phyloP scores from a whole-genome alignment of 1,140 invertebrate genomes.

The Musca vetustissima region DNA sequence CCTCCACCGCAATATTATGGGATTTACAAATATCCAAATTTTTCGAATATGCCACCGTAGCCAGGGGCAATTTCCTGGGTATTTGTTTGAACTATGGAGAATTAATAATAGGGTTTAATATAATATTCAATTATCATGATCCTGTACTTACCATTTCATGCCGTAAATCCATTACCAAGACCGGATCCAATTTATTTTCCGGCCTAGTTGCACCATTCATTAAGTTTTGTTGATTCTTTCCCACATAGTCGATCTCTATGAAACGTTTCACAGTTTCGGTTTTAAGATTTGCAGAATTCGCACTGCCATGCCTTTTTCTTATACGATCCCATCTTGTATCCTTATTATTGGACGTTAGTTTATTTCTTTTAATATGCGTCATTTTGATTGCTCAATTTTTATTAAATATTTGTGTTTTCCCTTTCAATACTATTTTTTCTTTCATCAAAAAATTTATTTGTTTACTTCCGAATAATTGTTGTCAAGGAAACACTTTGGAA shows the following conservation, averaged over 20 bases:
- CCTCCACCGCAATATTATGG: conserved; percentile 48
- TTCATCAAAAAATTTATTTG: too few species aligned
- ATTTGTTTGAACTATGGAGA: conserved; percentile 42
- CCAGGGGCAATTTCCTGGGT: conserved; percentile 40
- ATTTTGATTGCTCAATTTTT: conserved; percentile 27
- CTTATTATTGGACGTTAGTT: conserved; percentile 34
- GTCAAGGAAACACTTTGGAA: too few species aligned
- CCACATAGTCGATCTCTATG: conserved; percentile 46
- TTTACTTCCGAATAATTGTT: too few species aligned
- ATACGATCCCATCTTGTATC: conserved; percentile 53
- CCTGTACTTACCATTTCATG: conserved; percentile 46
- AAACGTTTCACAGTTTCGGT: conserved; percentile 47
- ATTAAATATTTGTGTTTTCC: too few species aligned
- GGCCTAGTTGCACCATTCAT: conserved; percentile 40
- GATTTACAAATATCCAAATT: conserved; percentile 37
- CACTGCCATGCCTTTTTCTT: conserved; percentile 38
- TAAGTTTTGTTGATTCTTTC: conserved; percentile 32
- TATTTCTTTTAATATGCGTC: conserved; percentile 46
- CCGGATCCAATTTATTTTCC: conserved; percentile 39
- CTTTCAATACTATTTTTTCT: too few species aligned
- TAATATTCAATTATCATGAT: not conserved
- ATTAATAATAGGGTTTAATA: not conserved
- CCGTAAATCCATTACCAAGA: conserved; percentile 49
- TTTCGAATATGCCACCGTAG: conserved; percentile 35
- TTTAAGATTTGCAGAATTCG: conserved; percentile 37